Conservation (phyloP, 2,888 invertebrate genomes). For the Melieria omissa region DNA sequence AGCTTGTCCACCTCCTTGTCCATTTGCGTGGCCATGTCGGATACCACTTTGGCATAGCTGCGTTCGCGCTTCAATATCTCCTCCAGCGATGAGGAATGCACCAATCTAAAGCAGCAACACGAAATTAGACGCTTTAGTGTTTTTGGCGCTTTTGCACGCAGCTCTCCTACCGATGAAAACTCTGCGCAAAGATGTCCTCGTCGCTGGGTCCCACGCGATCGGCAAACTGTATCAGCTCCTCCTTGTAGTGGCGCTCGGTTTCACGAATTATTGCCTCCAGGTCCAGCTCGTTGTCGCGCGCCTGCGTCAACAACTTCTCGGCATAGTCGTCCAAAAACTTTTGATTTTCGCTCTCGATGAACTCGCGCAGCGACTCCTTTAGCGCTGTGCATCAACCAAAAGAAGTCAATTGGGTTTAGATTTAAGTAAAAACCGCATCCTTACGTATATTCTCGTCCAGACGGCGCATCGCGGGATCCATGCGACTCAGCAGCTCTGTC, state of each 20-base stretch:
- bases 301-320: slow-evolving; percentile 72
- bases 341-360: slow-evolving; percentile 75
- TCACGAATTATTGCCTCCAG: slow-evolving; percentile 80
- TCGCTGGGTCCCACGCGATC: slow-evolving; percentile 84
- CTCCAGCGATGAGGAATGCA: slow-evolving; percentile 88
- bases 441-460: slow-evolving; percentile 61
- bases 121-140: neutral
- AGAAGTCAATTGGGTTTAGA: neutral
- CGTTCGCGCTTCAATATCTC: slow-evolving; percentile 90
- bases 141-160: neutral
- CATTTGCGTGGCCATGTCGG: slow-evolving; percentile 77
- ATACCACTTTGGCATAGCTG: slow-evolving; percentile 83
- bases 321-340: slow-evolving; percentile 76
- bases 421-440: neutral
- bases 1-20: slow-evolving; percentile 78
- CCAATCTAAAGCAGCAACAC: slow-evolving; percentile 67
- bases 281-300: slow-evolving; percentile 74
- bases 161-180: slow-evolving; percentile 63
- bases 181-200: slow-evolving; percentile 76
- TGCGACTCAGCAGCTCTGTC: slow-evolving; percentile 57
- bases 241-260: slow-evolving; percentile 83
- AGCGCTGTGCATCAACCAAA: slow-evolving; percentile 47
- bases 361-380: slow-evolving; percentile 68
- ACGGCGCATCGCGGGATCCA: slow-evolving; percentile 64
- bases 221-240: slow-evolving; percentile 86